Conservation (phyloP, 2,797 vertebrate genomes). For the Remorina albescens region DNA sequence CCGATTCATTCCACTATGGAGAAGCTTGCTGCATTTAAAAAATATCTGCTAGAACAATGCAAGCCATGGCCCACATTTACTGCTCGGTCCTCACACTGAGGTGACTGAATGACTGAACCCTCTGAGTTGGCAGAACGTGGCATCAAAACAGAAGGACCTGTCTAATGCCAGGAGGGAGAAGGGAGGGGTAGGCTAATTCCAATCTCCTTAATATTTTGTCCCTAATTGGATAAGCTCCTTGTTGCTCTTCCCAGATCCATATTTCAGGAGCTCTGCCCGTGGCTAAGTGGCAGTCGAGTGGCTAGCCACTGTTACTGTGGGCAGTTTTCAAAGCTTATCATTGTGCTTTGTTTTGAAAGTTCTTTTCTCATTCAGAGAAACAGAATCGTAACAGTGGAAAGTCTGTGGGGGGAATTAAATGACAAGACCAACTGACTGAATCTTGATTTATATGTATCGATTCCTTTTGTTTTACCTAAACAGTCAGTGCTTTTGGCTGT, state of each 20-base stretch:
- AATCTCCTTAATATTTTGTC: slow-evolving; percentile 80
- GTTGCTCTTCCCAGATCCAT: slow-evolving; percentile 76
- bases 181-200: slow-evolving; percentile 67
- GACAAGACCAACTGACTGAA: slow-evolving; percentile 12
- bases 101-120: slow-evolving; percentile 64
- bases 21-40: slow-evolving; percentile 32
- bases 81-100: slow-evolving; percentile 32
- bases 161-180: slow-evolving; percentile 72
- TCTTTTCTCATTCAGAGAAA: slow-evolving; percentile 41
- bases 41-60: slow-evolving; percentile 41
- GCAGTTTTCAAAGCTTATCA: slow-evolving; percentile 63
- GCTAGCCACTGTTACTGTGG: slow-evolving; percentile 59
- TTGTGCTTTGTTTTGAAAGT: slow-evolving; percentile 69
- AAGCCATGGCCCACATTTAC: slow-evolving; percentile 52
- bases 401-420: slow-evolving; percentile 18
- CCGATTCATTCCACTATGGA: slow-evolving; percentile 52
- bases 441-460: slow-evolving; percentile 14
- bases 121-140: slow-evolving; percentile 70
- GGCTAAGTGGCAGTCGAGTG: slow-evolving; percentile 56
- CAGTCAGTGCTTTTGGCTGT: neutral
- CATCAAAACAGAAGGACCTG: slow-evolving; percentile 75
- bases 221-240: slow-evolving; percentile 82
- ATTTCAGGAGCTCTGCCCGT: slow-evolving; percentile 71
- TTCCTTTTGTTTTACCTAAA: neutral
- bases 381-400: slow-evolving; percentile 34